Percentiles rank a stretch among this genome's conserved stretches.
phyloP scores from a whole-genome alignment of 2,888 invertebrate species.

The Drosophila phalerata region DNA sequence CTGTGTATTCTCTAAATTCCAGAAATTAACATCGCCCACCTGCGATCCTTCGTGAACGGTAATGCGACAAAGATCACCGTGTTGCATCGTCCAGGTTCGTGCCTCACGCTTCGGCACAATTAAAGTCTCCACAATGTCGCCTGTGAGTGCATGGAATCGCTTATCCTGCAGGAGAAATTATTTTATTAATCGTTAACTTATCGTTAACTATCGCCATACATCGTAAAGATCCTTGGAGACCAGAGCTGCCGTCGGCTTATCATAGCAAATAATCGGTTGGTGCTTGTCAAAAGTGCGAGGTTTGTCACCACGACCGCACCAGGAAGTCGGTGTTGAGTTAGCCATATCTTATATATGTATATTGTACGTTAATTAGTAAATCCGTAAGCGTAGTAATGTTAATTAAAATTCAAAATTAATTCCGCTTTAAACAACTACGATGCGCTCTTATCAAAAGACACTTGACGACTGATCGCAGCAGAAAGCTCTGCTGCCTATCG shows the following conservation, averaged over 20 bases:
- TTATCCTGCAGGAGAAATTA: constrained; percentile 54
- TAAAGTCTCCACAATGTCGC: constrained; percentile 77
- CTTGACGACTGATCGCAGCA: constrained; percentile 30
- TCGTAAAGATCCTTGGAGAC: constrained; percentile 83
- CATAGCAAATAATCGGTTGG: constrained; percentile 84
- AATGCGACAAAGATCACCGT: constrained; percentile 85
- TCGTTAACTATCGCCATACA: constrained; percentile 33
- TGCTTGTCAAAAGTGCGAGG: constrained; percentile 76
- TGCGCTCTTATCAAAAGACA: not conserved
- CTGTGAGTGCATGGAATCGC: constrained; percentile 79
- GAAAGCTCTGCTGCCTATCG: not conserved
- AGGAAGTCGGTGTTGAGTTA: constrained; percentile 61
- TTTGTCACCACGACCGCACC: constrained; percentile 82
- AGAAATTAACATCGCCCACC: constrained; percentile 86
- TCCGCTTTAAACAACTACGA: not conserved
- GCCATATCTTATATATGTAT: constrained; percentile 11
- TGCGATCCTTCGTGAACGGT: constrained; percentile 85
- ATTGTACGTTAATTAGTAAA: too few relatives aligned
- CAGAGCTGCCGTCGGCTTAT: constrained; percentile 81
- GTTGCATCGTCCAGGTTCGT: constrained; percentile 85
- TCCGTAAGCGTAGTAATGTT: not conserved
- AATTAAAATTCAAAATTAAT: not conserved
- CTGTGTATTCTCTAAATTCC: constrained; percentile 85
- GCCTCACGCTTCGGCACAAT: constrained; percentile 85
- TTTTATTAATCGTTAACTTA: not conserved